Evolutionary conservation across 1,140 invertebrate genomes (phyloP), one percentile per base, ranked within the genome.

Genomic region (Danaus plexippus): DNA sequence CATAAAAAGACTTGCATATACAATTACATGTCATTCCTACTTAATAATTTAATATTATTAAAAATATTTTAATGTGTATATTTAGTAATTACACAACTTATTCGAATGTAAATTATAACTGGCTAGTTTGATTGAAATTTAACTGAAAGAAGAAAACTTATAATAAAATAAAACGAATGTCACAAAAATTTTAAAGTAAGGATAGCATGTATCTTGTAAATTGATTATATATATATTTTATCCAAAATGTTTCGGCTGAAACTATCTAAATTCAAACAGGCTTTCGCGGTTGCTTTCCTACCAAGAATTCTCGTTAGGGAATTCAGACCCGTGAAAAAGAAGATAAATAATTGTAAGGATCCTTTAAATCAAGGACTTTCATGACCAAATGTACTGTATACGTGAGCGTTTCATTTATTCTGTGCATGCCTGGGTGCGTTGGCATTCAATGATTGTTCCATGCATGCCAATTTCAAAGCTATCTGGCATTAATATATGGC

Each of bases 241-340:
- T 56, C 1, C 45, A 71, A 60, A 47, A 76, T 73, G 73, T 59
- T 74, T 60, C 66, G 63, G 43, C 61, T 65, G 15, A 70, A 67
- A 40, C n/a, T 75, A 44, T 57, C 65, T 47, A 75, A 69, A 57
- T 59, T 73, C 8, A 70, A 64, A 45, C 69, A 63, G 32, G 53
- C 62, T 7, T 71, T 61, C 12, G 52, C 56, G 9, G 40, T 66
- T 8, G 50, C 61, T 1, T 44, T 67, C 3, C 44, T 70, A 9
- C 66, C 74, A 1, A 59, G 62, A 12, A 47, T 75, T 13, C 48
- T 72, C 43, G 15, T 49, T 12, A 59, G 45, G 42, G 11, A 53
- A 13, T 15, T 50, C 18, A 40, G 44, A 56, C 13, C 47, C 32
- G 43, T 45, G 5, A 54, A 59, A 45, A 55, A 49, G 8, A 60